Evolutionary conservation across 2,797 vertebrate species (phyloP).

Genomic region (Siniperca undulata): DNA sequence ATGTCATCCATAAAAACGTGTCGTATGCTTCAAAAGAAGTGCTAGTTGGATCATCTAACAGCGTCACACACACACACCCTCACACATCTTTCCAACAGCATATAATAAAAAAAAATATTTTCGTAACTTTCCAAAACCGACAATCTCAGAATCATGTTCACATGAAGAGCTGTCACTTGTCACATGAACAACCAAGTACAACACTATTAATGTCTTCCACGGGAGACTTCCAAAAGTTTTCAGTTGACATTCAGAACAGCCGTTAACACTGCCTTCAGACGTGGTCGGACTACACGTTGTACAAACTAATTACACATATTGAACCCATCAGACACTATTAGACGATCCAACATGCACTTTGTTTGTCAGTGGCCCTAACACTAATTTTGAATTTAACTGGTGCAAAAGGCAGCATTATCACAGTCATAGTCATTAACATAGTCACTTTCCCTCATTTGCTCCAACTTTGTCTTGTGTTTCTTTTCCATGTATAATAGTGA

Average conservation of each 20-base stretch:
- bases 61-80: not conserved
- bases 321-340: not conserved
- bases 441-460: not conserved
- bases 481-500: not conserved
- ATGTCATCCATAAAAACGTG: not conserved
- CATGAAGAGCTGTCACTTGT: too few relatives aligned
- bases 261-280: not conserved
- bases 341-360: not conserved
- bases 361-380: not conserved
- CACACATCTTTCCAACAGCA: too few relatives aligned
- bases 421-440: not conserved
- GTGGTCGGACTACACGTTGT: not conserved
- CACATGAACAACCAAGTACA: too few relatives aligned
- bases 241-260: not conserved
- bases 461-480: not conserved
- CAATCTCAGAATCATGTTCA: too few relatives aligned
- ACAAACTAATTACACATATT: not conserved
- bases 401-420: not conserved
- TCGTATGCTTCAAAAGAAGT: not conserved
- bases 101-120: too few relatives aligned
- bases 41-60: not conserved
- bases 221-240: too few relatives aligned
- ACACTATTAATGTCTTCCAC: too few relatives aligned
- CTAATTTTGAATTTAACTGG: constrained; percentile 1
- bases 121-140: too few relatives aligned